Percentiles rank a stretch among this genome's conserved stretches.
phyloP scores from a whole-genome alignment of 2,113 vertebrate genomes.

The Megaptera novaeangliae region DNA sequence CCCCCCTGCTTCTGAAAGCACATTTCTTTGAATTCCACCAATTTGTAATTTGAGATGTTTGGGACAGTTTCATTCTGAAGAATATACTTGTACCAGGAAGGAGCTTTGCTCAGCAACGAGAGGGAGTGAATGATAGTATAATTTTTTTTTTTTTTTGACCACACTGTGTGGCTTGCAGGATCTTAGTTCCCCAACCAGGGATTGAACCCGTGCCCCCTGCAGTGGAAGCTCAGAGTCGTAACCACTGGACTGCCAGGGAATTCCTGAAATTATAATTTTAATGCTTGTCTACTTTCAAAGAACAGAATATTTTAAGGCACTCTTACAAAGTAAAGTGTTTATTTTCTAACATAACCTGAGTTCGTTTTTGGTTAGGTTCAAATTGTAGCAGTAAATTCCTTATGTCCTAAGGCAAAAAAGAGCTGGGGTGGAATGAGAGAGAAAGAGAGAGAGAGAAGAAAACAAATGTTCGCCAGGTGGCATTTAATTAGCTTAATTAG shows the following conservation, averaged over 20 bases:
- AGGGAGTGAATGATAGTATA: neutral
- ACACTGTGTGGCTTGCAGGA: too few species aligned
- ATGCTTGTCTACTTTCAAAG: neutral
- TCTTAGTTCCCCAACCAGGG: too few species aligned
- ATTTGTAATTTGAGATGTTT: slow-evolving; percentile 24
- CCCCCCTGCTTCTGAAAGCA: neutral
- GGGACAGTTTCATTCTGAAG: neutral
- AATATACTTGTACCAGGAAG: neutral
- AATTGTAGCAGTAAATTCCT: neutral
- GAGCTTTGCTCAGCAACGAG: neutral
- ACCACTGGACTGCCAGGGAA: too few species aligned
- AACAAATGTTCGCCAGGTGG: neutral
- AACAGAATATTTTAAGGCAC: neutral
- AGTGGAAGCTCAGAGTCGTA: too few species aligned
- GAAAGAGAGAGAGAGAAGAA: too few species aligned
- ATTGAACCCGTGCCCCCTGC: too few species aligned
- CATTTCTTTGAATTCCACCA: slow-evolving; percentile 1
- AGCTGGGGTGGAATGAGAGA: too few species aligned
- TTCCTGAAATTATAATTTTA: neutral
- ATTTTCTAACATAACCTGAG: neutral
- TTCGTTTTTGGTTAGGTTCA: neutral
- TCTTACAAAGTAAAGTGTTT: neutral
- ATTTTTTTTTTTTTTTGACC: too few species aligned
- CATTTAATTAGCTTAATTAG: neutral
- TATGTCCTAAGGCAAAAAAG: neutral